Conservation (phyloP, 2,888 invertebrate genomes). For the Plutella xylostella region DNA sequence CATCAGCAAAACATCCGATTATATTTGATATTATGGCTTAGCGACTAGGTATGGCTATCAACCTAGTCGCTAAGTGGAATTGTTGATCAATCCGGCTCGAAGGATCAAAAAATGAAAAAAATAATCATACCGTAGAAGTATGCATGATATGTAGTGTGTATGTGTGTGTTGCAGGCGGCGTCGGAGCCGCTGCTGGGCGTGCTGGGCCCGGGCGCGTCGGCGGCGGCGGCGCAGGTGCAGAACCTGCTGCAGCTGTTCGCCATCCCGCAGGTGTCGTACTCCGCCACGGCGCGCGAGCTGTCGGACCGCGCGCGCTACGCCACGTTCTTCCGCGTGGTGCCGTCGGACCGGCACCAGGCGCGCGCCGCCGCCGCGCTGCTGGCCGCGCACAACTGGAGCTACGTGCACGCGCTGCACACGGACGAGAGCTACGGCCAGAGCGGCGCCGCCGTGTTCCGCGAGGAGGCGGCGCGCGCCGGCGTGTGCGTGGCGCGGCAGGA, state of each 20-base stretch:
- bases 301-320: conserved; percentile 81
- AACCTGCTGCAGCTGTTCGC: conserved; percentile 79
- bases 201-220: conserved; percentile 80
- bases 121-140: no score
- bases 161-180: not conserved
- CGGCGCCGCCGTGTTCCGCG: conserved; percentile 80
- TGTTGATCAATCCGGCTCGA: no score
- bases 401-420: conserved; percentile 78
- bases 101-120: no score
- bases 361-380: conserved; percentile 78
- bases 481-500: conserved; percentile 78
- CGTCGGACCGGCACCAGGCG: conserved; percentile 82
- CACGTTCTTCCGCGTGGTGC: conserved; percentile 83
- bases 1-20: no score
- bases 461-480: conserved; percentile 73
- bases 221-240: conserved; percentile 78
- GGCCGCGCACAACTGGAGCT: conserved; percentile 79
- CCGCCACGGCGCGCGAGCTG: conserved; percentile 80
- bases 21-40: no score
- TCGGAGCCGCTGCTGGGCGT: conserved; percentile 73
- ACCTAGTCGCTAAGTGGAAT: no score
- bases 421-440: conserved; percentile 84
- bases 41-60: no score
- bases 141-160: not conserved
- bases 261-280: conserved; percentile 73